Percentiles rank a stretch among this genome's conserved stretches.
These are phyloP conservation scores for Loriculus beryllinus DNA, from an alignment of 2,797 vertebrate genomes.

Conservation along the genomic window DNA sequence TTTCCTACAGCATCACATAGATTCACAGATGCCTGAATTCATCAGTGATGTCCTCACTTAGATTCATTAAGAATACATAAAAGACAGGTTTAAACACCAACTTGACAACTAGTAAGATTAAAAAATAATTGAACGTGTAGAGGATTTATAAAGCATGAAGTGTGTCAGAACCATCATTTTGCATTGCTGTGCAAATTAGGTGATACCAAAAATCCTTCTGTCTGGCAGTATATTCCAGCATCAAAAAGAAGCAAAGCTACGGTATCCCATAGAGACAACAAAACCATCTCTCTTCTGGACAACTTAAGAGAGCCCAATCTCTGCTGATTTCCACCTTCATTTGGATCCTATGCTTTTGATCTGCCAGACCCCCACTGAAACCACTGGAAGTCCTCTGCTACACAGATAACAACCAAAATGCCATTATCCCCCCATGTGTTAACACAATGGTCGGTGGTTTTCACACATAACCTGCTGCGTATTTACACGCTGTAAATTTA, in stretches of 20 bases:
- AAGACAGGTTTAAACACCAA: slow-evolving; percentile 54
- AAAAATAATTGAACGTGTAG: background rate
- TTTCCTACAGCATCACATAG: slow-evolving; percentile 6
- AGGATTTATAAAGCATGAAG: slow-evolving; percentile 35
- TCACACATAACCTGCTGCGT: background rate
- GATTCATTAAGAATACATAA: slow-evolving; percentile 43
- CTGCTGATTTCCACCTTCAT: background rate
- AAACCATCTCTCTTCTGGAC: background rate
- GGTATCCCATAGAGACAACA: background rate
- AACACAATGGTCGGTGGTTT: background rate
- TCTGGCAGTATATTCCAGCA: slow-evolving; percentile 22
- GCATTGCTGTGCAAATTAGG: slow-evolving; percentile 10
- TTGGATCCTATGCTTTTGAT: background rate
- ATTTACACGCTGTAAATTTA: slow-evolving; percentile 2
- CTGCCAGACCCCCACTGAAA: background rate
- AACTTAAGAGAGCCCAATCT: background rate
- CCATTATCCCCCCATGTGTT: background rate
- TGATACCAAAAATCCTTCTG: slow-evolving; percentile 17
- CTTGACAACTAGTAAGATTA: background rate
- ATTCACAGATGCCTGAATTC: slow-evolving; percentile 15
- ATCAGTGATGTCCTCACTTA: slow-evolving; percentile 33
- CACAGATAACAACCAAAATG: background rate
- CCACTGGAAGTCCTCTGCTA: background rate
- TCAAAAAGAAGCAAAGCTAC: slow-evolving; percentile 26
- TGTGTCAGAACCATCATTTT: slow-evolving; percentile 24